These are phyloP conservation scores for Chrysolophus pictus DNA, from an alignment of 2,797 vertebrate genomes.

Conservation along the genomic window DNA sequence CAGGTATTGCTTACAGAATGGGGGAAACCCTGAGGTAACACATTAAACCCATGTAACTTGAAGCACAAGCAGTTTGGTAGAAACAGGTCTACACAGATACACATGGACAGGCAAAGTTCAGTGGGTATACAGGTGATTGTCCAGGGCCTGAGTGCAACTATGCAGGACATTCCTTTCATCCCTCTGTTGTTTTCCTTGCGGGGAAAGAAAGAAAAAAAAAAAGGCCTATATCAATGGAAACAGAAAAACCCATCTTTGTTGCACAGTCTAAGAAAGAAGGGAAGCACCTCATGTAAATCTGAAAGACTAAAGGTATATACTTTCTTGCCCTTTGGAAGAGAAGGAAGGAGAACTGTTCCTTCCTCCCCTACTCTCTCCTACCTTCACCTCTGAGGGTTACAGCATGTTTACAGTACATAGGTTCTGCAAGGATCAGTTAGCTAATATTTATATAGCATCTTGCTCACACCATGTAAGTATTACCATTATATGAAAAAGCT, in stretches of 20 bases:
- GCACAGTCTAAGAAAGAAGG: not conserved
- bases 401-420: not conserved
- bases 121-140: not conserved
- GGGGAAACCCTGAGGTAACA: not conserved
- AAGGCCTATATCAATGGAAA: not conserved
- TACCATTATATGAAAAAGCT: not conserved
- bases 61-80: not conserved
- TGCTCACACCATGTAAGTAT: not conserved
- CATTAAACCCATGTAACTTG: accelerated
- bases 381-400: not conserved
- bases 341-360: not conserved
- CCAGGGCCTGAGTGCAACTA: accelerated
- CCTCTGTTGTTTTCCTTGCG: not conserved
- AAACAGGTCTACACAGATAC: not conserved
- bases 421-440: not conserved
- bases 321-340: not conserved
- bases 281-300: not conserved
- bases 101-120: not conserved
- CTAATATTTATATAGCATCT: not conserved
- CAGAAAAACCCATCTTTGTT: not conserved
- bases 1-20: not conserved
- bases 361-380: not conserved
- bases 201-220: not conserved
- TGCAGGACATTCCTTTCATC: not conserved
- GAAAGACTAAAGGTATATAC: not conserved